A percentile compares a stretch with the other conserved stretches of the same genome.
These are phyloP conservation scores for Elymnias hypermnestra DNA, from an alignment of 1,140 invertebrate species.

Conservation along the genomic window DNA sequence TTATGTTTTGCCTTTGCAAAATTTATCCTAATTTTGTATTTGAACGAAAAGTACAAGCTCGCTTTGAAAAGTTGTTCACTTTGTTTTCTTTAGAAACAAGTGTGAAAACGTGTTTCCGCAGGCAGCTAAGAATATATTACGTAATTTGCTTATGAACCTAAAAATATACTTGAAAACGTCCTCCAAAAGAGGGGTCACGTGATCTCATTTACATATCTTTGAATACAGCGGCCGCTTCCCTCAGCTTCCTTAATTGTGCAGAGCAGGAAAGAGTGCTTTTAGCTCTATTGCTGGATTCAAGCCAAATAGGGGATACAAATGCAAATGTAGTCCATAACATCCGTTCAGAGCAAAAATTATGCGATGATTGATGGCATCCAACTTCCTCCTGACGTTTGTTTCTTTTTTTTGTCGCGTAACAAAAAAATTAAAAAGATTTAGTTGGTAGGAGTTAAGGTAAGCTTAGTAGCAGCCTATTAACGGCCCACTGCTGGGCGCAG, in stretches of 20 bases:
- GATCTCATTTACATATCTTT: not conserved
- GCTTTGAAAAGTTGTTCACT: too few relatives aligned
- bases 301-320: constrained; percentile 17
- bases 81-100: too few relatives aligned
- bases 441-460: too few relatives aligned
- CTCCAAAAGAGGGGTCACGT: not conserved
- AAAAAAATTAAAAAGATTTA: too few relatives aligned
- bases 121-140: not conserved
- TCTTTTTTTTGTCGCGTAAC: too few relatives aligned
- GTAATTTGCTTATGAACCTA: not conserved
- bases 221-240: not conserved
- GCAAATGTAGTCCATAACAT: constrained; percentile 9
- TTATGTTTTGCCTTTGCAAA: too few relatives aligned
- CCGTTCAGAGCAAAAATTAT: constrained; percentile 10
- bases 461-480: too few relatives aligned
- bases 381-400: not conserved
- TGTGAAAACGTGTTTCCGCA: not conserved
- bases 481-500: too few relatives aligned
- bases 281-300: constrained; percentile 10
- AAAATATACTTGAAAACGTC: not conserved
- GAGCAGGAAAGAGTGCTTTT: constrained; percentile 1
- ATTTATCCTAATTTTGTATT: too few relatives aligned
- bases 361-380: constrained; percentile 1
- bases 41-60: too few relatives aligned
- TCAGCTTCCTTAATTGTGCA: not conserved